Evolutionary conservation across 92 coral and sea anemone species (phyloP).

Genomic region (Micromussa lordhowensis): DNA sequence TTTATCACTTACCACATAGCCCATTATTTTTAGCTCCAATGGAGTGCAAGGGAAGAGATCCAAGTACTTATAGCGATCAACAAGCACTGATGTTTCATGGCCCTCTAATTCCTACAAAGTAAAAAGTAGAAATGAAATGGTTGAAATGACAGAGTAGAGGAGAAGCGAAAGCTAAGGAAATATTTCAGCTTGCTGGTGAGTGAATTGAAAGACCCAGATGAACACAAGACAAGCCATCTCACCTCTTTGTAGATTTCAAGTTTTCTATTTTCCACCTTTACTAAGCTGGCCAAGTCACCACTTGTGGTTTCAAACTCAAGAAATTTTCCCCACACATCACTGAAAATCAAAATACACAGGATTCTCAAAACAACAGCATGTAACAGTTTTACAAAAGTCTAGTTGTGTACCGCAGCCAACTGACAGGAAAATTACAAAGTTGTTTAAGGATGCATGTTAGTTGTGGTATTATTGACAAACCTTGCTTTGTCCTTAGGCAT

Average conservation of each 20-base stretch:
- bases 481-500: slow-evolving; percentile 97
- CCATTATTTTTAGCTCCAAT: slow-evolving; percentile 89
- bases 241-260: slow-evolving; percentile 89
- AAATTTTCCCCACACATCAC: slow-evolving; percentile 90
- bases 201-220: background rate
- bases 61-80: slow-evolving; percentile 93
- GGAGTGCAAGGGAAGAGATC: slow-evolving; percentile 91
- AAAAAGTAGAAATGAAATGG: background rate
- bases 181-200: background rate
- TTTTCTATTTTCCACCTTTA: slow-evolving; percentile 95
- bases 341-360: slow-evolving; percentile 10
- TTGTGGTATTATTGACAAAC: slow-evolving; percentile 43
- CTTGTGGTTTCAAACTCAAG: slow-evolving; percentile 91
- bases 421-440: background rate
- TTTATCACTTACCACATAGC: slow-evolving; percentile 81
- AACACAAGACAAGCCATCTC: background rate
- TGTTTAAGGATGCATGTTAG: too few relatives aligned
- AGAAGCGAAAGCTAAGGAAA: background rate
- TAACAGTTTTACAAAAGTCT: too few relatives aligned
- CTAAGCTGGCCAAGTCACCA: slow-evolving; percentile 92
- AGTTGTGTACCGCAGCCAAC: background rate
- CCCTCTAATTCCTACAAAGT: slow-evolving; percentile 83
- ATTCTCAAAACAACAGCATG: background rate
- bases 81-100: slow-evolving; percentile 87
- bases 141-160: background rate